Evolutionary conservation across 2,797 vertebrate genomes (phyloP), one percentile per base, ranked within the genome.

Genomic region (Neosalanx taihuensis): DNA sequence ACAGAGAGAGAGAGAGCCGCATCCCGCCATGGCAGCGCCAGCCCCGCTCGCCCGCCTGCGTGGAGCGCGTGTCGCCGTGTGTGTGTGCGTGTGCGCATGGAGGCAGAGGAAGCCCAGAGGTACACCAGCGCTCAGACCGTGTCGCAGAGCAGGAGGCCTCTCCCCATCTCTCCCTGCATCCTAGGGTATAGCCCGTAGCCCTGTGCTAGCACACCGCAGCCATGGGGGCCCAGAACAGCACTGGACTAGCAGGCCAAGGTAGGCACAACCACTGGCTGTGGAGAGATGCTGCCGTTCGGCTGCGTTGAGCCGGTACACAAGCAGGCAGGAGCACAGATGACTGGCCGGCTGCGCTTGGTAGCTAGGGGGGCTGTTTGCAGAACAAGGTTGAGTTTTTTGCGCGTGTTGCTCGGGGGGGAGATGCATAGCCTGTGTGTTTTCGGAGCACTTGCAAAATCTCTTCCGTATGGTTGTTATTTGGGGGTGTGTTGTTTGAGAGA

Each of bases 161-260:
- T 51, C 23, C 23, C 23, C 23, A 26, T 26, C 41, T 67, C 46
- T 67, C 49, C 76, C 80, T n/a, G 29, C 41, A 20, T 23, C 65
- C 29, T 17, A 49, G 26, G 46, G 65, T 20, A 17, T 53, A 10
- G 23, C 49, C 7, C 72, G 71, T 74, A 70, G 76, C 72, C 46
- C 17, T 69, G 72, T 79, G 30, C 66, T 64, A 73, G 67, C 71
- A 74, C 77, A 70, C 81, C 70, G 75, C 74, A 77, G 80, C 79
- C 72, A 83, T 81, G 84, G 81, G 76, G 66, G 80, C 79, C 78
- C 9, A 68, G 63, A 79, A 79, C 74, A 1, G 76, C 74, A 80
- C 51, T 53, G 72, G 76, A 75, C 63, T 72, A 69, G 70, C 72
- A 70, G 73, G 70, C 78, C 74, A 75, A 77, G 86, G 86, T 87